Base-by-base conservation (phyloP, 2,797 vertebrate species). In the Danio jaintianensis region DNA sequence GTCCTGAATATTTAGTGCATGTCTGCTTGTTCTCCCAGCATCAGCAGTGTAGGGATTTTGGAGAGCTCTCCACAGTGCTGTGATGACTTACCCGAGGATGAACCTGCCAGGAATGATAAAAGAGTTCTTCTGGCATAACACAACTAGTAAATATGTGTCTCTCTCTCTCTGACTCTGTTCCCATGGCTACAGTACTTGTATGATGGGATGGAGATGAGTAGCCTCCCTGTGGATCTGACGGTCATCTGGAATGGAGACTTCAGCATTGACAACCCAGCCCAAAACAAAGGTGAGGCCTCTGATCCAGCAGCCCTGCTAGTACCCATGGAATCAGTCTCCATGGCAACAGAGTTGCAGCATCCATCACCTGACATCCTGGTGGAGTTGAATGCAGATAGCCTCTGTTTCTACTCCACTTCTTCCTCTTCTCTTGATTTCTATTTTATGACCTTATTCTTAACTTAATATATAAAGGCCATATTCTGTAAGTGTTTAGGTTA, bases 231-330 rank as follows among this genome's bases (percentile, higher is more conserved):
- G 89, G 96, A 97, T 87, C 90, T 99, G 92, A 98, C 93, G 0
- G 97, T 99, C 5, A 96, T 98, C 90, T 99, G 98, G 98, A 99
- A 98, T 2, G 97, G 97, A 84, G 96, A 98, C 93, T 99, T 99
- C 92, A 98, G 93, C 94, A 99, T 99, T 13, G 98, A 99, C 93
- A 99, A 98, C 92, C 97, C 97, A 0, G 95, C 96, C 64, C 94
- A 96, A 91, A 99, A 97, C 90, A 97, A 97, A 97, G 97, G 98
- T 99, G 91, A 90, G 89, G 72, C 80, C 61, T 70, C 29, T 64
- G 42, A 68, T 76, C 78, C 83, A 61, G 83, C 84, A 79, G 88
- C 82, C 84, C 89, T 88, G 90, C 91, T 93, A 90, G 90, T 93
- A 91, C 93, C 92, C 93, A 93, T 91, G 90, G 90, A 93, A 91